A percentile compares a stretch with the other conserved stretches of the same genome.
These are phyloP conservation scores for Drosophila kohkoa DNA, from an alignment of 1,140 invertebrate genomes.

Conservation along the genomic window DNA sequence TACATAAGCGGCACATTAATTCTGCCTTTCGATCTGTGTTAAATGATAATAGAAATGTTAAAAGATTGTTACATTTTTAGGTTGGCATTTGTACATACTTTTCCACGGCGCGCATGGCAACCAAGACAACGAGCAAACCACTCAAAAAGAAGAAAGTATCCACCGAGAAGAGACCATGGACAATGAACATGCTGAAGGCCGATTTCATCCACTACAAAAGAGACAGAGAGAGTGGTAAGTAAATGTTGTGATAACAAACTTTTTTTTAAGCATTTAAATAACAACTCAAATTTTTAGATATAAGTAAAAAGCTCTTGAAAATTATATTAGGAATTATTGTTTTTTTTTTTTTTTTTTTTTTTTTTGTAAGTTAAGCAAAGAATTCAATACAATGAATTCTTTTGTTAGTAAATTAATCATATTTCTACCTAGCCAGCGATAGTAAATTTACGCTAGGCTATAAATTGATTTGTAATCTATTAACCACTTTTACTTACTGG, in stretches of 20 bases:
- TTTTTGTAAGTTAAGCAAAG: no score
- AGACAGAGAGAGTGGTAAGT: neutral
- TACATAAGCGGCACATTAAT: constrained; percentile 71
- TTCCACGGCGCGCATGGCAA: constrained; percentile 53
- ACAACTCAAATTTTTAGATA: no score
- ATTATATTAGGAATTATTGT: no score
- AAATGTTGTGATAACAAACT: no score
- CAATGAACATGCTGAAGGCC: constrained; percentile 45
- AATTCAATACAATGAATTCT: no score
- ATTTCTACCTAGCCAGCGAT: no score
- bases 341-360: no score
- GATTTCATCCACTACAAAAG: constrained; percentile 40
- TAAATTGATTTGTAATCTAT: no score
- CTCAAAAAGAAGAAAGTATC: constrained; percentile 71
- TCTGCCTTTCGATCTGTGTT: constrained; percentile 51
- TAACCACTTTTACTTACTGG: constrained; percentile 17
- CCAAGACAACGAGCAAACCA: constrained; percentile 51
- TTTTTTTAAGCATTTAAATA: neutral
- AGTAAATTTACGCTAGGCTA: no score
- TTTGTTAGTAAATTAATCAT: no score
- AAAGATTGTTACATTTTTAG: no score
- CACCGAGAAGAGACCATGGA: constrained; percentile 55
- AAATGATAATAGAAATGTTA: neutral
- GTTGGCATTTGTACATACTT: constrained; percentile 38
- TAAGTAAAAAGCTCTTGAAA: no score